Evolutionary conservation across 2,888 invertebrate genomes (phyloP).

Genomic region (Ectemnius cavifrons): DNA sequence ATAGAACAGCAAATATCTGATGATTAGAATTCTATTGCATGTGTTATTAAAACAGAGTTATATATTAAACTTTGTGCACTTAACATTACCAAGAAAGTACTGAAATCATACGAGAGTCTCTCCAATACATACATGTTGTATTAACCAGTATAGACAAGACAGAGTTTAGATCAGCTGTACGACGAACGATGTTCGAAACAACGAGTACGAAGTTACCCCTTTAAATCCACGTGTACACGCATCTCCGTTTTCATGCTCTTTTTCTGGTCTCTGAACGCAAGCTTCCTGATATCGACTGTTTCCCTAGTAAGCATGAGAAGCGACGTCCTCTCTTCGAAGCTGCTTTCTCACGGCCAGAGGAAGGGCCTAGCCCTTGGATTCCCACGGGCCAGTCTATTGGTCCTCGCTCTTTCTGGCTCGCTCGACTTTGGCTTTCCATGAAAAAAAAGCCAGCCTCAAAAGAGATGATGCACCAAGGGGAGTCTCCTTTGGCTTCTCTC

Average conservation of each 20-base stretch:
- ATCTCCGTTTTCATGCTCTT: not conserved
- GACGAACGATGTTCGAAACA: too few species aligned
- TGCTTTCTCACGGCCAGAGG: conserved; percentile 66
- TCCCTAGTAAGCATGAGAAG: conserved; percentile 74
- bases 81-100: too few species aligned
- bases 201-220: too few species aligned
- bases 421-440: conserved; percentile 41
- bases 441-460: conserved; percentile 20
- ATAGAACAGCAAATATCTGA: too few species aligned
- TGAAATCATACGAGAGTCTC: too few species aligned
- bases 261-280: conserved; percentile 28
- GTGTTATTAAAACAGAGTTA: too few species aligned
- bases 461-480: not conserved
- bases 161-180: too few species aligned
- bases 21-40: too few species aligned
- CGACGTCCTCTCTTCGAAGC: conserved; percentile 63
- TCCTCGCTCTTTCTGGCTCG: conserved; percentile 18
- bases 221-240: too few species aligned
- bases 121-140: too few species aligned
- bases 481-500: conserved; percentile 27
- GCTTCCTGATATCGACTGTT: conserved; percentile 71
- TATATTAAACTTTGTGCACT: too few species aligned
- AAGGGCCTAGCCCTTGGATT: conserved; percentile 52
- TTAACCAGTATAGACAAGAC: too few species aligned
- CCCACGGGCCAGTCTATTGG: conserved; percentile 53